Percentiles rank a stretch among this genome's conserved stretches.
Evolutionary conservation across 2,113 vertebrate genomes (phyloP).

Genomic region (Rhinolophus ferrumequinum): DNA sequence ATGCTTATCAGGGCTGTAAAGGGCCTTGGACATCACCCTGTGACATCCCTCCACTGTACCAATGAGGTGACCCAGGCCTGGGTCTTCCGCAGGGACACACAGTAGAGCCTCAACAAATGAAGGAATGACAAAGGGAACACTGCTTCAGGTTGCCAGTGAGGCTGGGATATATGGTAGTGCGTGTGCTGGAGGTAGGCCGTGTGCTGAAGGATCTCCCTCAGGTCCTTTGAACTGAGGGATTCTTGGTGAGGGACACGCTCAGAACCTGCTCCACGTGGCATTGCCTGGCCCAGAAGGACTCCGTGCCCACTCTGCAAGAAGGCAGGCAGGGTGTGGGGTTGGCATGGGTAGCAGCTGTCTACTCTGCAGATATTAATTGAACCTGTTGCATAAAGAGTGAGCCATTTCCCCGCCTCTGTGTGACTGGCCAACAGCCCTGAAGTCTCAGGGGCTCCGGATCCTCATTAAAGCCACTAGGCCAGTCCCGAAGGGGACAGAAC

Average conservation of each 20-base stretch:
- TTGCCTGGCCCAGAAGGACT: not conserved
- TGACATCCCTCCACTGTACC: too few relatives aligned
- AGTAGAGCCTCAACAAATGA: not conserved
- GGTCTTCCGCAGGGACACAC: not conserved
- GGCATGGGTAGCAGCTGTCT: not conserved
- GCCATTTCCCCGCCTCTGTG: not conserved
- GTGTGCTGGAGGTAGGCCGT: too few relatives aligned
- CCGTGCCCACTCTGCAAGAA: not conserved
- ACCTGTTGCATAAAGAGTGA: not conserved
- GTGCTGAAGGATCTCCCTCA: not conserved
- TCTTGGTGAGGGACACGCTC: not conserved
- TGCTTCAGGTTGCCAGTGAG: rapidly evolving
- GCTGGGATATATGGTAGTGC: rapidly evolving
- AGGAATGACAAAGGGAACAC: too few relatives aligned
- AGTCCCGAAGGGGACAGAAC: not conserved
- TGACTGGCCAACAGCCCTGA: not conserved
- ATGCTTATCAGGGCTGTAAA: not conserved
- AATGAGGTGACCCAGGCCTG: not conserved
- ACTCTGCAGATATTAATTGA: not conserved
- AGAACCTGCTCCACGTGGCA: not conserved
- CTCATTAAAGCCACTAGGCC: not conserved
- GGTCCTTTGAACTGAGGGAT: not conserved
- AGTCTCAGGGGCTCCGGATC: not conserved
- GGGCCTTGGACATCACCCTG: not conserved
- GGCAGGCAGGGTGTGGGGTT: not conserved